A percentile compares a stretch with the other conserved stretches of the same genome.
phyloP scores from a whole-genome alignment of 2,797 vertebrate species.

The Hozukius guyotensis region DNA sequence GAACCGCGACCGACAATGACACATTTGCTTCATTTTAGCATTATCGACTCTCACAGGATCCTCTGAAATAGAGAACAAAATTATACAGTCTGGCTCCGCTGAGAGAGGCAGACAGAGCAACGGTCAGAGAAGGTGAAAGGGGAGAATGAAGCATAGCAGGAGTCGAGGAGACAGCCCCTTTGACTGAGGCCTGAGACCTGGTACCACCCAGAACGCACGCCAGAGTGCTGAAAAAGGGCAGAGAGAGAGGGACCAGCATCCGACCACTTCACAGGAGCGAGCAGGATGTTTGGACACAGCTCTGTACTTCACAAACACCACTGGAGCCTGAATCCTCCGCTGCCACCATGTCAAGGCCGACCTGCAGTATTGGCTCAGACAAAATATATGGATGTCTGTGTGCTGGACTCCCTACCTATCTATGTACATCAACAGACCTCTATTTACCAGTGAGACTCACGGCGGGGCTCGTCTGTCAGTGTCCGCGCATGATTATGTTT shows the following conservation, averaged over 20 bases:
- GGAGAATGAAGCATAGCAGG: conserved; percentile 32
- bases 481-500: conserved; percentile 72
- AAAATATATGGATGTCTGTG: conserved; percentile 76
- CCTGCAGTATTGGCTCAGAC: conserved; percentile 68
- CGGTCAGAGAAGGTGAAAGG: conserved; percentile 48
- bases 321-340: conserved; percentile 73
- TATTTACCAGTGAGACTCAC: conserved; percentile 70
- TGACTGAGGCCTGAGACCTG: conserved; percentile 61
- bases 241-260: conserved; percentile 64
- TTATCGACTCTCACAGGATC: conserved; percentile 40
- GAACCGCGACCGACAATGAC: conserved; percentile 47
- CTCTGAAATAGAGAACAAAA: conserved; percentile 29
- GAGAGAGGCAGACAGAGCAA: conserved; percentile 26
- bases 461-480: conserved; percentile 74
- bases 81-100: conserved; percentile 29
- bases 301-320: conserved; percentile 80
- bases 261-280: conserved; percentile 81
- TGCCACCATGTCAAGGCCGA: conserved; percentile 73
- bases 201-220: conserved; percentile 80
- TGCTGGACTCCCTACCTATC: conserved; percentile 56
- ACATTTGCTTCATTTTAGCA: conserved; percentile 49
- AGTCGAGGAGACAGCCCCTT: conserved; percentile 51
- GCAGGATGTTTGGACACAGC: conserved; percentile 81
- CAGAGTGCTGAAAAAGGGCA: conserved; percentile 62
- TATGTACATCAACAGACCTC: conserved; percentile 71